A percentile compares a stretch with the other conserved stretches of the same genome.
Evolutionary conservation across 2,797 vertebrate genomes (phyloP).

Genomic region (Sebastes matsubarae): DNA sequence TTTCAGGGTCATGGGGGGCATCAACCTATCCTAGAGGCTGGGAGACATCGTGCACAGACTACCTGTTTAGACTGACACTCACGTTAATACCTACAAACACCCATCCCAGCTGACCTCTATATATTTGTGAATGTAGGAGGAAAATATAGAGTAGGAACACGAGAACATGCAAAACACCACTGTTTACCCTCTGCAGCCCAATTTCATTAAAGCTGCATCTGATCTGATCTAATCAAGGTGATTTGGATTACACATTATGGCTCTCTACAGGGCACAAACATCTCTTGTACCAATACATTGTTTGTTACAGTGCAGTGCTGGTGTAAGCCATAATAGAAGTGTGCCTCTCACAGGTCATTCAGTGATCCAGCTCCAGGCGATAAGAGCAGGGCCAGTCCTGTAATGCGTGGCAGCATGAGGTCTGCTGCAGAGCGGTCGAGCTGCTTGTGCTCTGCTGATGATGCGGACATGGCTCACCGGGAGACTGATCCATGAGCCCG

Average conservation of each 20-base stretch:
- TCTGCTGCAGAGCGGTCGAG: slow-evolving; percentile 43
- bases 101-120: neutral
- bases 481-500: slow-evolving; percentile 46
- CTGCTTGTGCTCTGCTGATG: slow-evolving; percentile 41
- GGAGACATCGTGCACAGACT: neutral
- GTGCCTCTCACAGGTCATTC: slow-evolving; percentile 39
- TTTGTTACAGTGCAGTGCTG: neutral
- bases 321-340: slow-evolving; percentile 3
- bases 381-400: slow-evolving; percentile 15
- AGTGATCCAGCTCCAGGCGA: slow-evolving; percentile 35
- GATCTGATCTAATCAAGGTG: slow-evolving; percentile 31
- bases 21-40: neutral
- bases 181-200: slow-evolving; percentile 3
- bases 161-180: neutral
- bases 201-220: slow-evolving; percentile 28
- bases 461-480: slow-evolving; percentile 47
- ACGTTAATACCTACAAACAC: neutral
- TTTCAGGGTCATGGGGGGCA: neutral
- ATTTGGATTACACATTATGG: slow-evolving; percentile 22
- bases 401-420: slow-evolving; percentile 43
- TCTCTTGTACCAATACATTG: slow-evolving; percentile 5
- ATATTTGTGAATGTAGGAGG: neutral
- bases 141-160: neutral
- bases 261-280: slow-evolving; percentile 4
- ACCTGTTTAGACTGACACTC: neutral